Evolutionary conservation across 2,113 vertebrate genomes (phyloP), one percentile per base, ranked within the genome.

Genomic region (Smithornis capensis): DNA sequence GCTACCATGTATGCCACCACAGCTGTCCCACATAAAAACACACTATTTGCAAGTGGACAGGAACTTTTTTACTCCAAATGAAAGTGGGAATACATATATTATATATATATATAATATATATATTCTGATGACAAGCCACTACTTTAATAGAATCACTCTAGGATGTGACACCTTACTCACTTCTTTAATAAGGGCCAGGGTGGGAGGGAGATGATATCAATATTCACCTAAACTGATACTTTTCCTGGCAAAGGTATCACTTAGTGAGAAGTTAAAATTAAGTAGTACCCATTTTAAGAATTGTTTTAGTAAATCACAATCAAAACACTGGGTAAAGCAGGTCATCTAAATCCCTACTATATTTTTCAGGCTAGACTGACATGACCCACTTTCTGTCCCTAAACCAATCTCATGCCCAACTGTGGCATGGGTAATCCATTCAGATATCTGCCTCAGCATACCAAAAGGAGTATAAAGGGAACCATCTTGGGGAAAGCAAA

Each of bases 341-440:
- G 74, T 69, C 23, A 87, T 76, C 29, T 76, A 91, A 85, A 89
- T 55, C 28, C 77, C 85, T 37, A 37, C 19, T 52, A 6, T 35
- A 78, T 53, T 85, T 92, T 89, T 69, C 59, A 80, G 44, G 8
- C 57, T 76, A 74, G 81, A 42, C 40, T 79, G 69, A 68, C 31
- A 71, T 84, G 89, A 87, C 77, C 81, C 74, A 94, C 29, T 92
- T 94, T 95, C 78, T 83, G 10, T 33, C 67, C 84, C 42, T 64
- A 82, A 76, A 94, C 84, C 81, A 92, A 45, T 92, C 74, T 91
- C 70, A 75, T 42, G 52, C 16, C 53, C 49, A 94, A 82, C 53
- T 73, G 31, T 64, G 40, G 52, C n/a, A 64, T 31, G 31, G 21
- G 44, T 87, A 91, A 87, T 89, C 74, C 67, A 83, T 69, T 91